Percentiles rank a stretch among this genome's conserved stretches.
Evolutionary conservation across 2,797 vertebrate genomes (phyloP).

Genomic region (Argyrosomus regius): DNA sequence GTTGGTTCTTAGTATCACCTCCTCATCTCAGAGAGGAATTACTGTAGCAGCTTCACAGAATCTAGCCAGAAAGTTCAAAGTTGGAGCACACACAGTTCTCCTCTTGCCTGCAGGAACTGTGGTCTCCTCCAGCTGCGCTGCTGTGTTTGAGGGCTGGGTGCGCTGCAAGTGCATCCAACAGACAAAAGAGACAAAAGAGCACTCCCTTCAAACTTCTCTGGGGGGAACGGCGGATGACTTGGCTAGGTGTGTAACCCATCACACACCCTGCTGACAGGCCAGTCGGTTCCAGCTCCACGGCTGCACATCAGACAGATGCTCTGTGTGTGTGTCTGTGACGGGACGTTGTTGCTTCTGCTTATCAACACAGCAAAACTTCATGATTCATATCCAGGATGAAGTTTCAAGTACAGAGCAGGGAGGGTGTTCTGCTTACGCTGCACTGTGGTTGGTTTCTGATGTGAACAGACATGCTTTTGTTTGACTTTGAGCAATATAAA

Average conservation of each 20-base stretch:
- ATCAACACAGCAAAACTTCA: slow-evolving; percentile 53
- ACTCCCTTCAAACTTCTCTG: slow-evolving; percentile 62
- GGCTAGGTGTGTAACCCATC: slow-evolving; percentile 65
- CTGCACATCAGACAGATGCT: slow-evolving; percentile 64
- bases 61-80: slow-evolving; percentile 63
- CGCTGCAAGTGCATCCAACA: slow-evolving; percentile 65
- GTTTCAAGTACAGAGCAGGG: slow-evolving; percentile 5
- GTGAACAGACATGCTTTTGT: slow-evolving; percentile 20
- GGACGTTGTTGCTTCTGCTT: slow-evolving; percentile 58
- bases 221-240: slow-evolving; percentile 66
- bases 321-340: slow-evolving; percentile 38
- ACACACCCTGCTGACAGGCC: slow-evolving; percentile 66
- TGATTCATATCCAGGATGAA: slow-evolving; percentile 49
- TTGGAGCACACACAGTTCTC: slow-evolving; percentile 58
- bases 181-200: slow-evolving; percentile 69
- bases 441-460: not conserved
- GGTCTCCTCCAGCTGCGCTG: slow-evolving; percentile 71
- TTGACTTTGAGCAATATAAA: slow-evolving; percentile 14
- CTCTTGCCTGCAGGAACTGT: slow-evolving; percentile 59
- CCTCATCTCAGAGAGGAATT: slow-evolving; percentile 38
- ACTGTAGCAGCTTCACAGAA: slow-evolving; percentile 43
- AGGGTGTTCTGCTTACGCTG: slow-evolving; percentile 3
- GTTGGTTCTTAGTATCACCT: slow-evolving; percentile 33
- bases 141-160: slow-evolving; percentile 66
- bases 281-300: slow-evolving; percentile 61